Base-by-base conservation (phyloP, 2,113 vertebrate genomes). In the Calyptommatus sinebrachiatus region DNA sequence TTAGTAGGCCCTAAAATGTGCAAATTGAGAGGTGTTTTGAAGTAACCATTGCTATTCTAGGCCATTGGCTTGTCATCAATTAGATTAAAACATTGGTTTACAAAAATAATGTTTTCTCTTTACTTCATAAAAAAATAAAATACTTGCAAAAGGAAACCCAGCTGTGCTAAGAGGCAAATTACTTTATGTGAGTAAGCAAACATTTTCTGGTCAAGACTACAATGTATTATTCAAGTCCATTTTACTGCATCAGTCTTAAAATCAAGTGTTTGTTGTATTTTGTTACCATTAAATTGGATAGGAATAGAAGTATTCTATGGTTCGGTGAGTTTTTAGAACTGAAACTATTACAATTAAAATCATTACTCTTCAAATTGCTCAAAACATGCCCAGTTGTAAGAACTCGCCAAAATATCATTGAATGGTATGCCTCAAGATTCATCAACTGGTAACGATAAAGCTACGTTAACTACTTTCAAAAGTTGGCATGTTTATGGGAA, bases 41-140 rank as follows among this genome's bases (percentile, higher is more conserved):
- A 92, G 94, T 93, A 94, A 93, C 93, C 95, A 94, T 96, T 94
- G 95, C 94, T 93, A 96, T 94, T 92, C 93, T 92, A 93, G 91
- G 93, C 94, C 95, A 95, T 91, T 94, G 94, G 92, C 91, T 95
- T 95, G 95, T 94, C 94, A 95, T 95, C 95, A 96, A 95, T 96
- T 96, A 96, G 94, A 96, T 96, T 95, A 95, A 96, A 96, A 96
- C 94, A 94, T 93, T 92, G 94, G 94, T 94, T 96, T 96, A 94
- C 91, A 95, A 94, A 96, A 94, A 93, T 93, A 92, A 96, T 95
- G 94, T 94, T 95, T 95, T 95, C 92, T 95, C 94, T 96, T 96
- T 94, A 95, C 95, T 96, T 97, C 95, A 97, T 97, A 95, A 97
- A 98, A 57, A 98, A 97, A 98, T 97, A 96, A 97, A 96, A 97